Evolutionary conservation across 2,888 invertebrate species (phyloP).

Genomic region (Lordiphosa andalusiaca): DNA sequence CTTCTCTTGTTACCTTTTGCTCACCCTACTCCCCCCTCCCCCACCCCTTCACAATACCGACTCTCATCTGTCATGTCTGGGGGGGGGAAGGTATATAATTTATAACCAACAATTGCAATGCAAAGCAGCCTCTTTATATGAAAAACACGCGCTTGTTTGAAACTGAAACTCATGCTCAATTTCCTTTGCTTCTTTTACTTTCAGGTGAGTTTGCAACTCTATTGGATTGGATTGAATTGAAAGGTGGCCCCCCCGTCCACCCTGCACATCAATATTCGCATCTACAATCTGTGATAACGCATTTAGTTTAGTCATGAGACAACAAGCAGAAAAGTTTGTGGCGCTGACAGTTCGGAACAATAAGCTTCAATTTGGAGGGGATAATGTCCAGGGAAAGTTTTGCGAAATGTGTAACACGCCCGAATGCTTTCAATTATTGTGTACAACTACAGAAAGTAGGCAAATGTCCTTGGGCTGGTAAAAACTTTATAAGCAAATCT

Average conservation of each 20-base stretch:
- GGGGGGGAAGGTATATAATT: constrained; percentile 33
- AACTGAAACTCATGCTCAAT: constrained; percentile 11
- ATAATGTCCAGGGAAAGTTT: constrained; percentile 17
- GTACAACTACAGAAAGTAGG: constrained; percentile 6
- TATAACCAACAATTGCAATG: constrained; percentile 58
- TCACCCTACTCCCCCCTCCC: constrained; percentile 4
- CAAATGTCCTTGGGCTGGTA: not conserved
- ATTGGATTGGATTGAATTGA: constrained; percentile 11
- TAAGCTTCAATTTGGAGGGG: constrained; percentile 42
- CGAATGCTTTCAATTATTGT: constrained; percentile 16
- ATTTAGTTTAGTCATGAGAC: constrained; percentile 13
- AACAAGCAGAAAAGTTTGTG: constrained; percentile 9
- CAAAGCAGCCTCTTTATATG: constrained; percentile 62
- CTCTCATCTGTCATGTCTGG: constrained; percentile 41
- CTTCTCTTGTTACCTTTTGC: no score
- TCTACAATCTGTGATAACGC: not conserved
- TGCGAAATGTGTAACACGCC: constrained; percentile 29
- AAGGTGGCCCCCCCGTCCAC: not conserved
- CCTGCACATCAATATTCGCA: not conserved
- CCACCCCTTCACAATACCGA: constrained; percentile 2
- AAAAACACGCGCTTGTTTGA: constrained; percentile 51
- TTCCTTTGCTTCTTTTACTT: constrained; percentile 31
- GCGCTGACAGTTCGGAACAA: constrained; percentile 34
- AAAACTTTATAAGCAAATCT: no score
- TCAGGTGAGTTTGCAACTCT: constrained; percentile 39